Base-by-base conservation (phyloP, 2,113 vertebrate genomes). In the Nycticebus coucang region DNA sequence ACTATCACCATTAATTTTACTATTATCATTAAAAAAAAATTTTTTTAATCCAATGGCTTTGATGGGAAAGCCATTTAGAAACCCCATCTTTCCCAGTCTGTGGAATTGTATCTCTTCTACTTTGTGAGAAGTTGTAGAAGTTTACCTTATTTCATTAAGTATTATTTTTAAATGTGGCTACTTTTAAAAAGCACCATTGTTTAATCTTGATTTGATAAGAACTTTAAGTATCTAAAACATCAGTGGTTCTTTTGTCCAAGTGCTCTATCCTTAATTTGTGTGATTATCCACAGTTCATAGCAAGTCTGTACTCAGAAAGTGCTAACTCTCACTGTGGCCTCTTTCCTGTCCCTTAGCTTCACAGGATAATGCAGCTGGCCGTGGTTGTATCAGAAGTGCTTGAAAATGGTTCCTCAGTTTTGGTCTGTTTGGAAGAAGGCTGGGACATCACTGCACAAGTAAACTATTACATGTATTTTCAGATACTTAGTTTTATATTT, bases 361-460 rank as follows among this genome's bases (percentile, higher is more conserved):
- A 99, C 98, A 99, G 99, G 98, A 98, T 99, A 97, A 97, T 99
- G 98, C 99, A 99, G 28, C 98, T 99, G 98, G 98, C 99, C 72
- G 97, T 99, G 91, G 98, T 99, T 96, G 98, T 99, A 93, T 99
- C 99, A 94, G 99, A 99, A 97, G 99, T 99, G 59, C 98, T 99
- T 96, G 99, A 99, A 98, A 99, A 98, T 83, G 99, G 99, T 88
- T 99, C 99, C 72, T 99, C 99, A 37, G 99, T 99, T 94, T 98
- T 99, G 97, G 98, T 99, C 97, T 99, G 99, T 98, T 98, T 99
- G 97, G 99, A 99, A 98, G 99, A 99, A 92, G 99, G 99, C 97
- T 99, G 99, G 99, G 99, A 99, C 97, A 99, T 99, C 96, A 99
- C 99, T 59, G 99, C 99, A 60, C 99, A 99, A 98, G 99, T 99